phyloP scores from a whole-genome alignment of 2,888 invertebrate genomes.

The Phlogophora meticulosa region DNA sequence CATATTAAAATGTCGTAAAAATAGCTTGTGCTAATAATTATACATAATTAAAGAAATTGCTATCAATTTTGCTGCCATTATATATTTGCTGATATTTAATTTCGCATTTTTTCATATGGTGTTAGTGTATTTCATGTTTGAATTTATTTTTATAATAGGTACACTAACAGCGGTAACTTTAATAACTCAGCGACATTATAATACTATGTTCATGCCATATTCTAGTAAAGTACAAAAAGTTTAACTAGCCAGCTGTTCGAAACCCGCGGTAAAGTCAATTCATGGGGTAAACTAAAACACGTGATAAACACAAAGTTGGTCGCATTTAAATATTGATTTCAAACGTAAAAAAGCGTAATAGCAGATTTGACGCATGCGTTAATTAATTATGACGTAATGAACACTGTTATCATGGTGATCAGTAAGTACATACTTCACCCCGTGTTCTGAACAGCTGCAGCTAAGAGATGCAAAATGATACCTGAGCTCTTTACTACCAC shows the following conservation, averaged over 20 bases:
- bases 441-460: conserved; percentile 40
- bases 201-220: conserved; percentile 20
- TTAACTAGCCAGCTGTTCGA: conserved; percentile 36
- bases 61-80: conserved; percentile 1
- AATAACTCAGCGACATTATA: background rate
- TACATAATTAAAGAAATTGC: conserved; percentile 15
- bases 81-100: background rate
- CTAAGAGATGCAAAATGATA: conserved; percentile 60
- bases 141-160: no score
- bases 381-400: background rate
- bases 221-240: conserved; percentile 7
- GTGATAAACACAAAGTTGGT: background rate
- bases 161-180: background rate
- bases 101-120: conserved; percentile 30
- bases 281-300: background rate
- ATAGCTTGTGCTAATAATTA: conserved; percentile 18
- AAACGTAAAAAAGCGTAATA: conserved; percentile 18
- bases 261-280: conserved; percentile 43
- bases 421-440: conserved; percentile 29
- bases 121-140: background rate
- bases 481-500: conserved; percentile 75
- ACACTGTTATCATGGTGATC: background rate
- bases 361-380: conserved; percentile 27
- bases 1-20: conserved; percentile 12
- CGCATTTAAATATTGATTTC: conserved; percentile 9